Conservation (phyloP, 1,140 invertebrate genomes). For the Zaprionus lachaisei region DNA sequence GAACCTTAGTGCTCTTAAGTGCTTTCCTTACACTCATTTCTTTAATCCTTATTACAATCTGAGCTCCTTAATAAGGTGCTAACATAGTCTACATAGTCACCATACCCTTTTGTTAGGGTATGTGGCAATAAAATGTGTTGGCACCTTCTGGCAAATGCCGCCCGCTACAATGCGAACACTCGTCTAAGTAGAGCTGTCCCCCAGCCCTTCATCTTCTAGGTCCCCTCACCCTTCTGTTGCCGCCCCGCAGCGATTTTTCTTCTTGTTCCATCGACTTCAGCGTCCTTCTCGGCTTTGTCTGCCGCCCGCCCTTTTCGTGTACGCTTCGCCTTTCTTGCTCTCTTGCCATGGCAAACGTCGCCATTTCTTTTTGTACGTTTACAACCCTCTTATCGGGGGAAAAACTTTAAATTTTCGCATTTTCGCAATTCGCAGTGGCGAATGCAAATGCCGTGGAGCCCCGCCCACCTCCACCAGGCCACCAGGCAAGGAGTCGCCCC, state of each 20-base stretch:
- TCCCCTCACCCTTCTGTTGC: conserved; percentile 13
- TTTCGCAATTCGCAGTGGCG: conserved; percentile 78
- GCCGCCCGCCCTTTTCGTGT: conserved; percentile 80
- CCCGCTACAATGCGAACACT: conserved; percentile 73
- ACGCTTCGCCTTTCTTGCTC: conserved; percentile 32
- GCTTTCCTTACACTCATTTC: too few species aligned
- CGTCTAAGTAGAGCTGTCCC: conserved; percentile 69
- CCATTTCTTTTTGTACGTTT: conserved; percentile 75
- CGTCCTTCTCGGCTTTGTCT: conserved; percentile 54
- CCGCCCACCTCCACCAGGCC: conserved; percentile 33
- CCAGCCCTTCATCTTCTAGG: not conserved
- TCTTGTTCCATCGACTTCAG: conserved; percentile 67
- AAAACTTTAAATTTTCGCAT: conserved; percentile 81
- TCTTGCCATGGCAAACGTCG: conserved; percentile 59
- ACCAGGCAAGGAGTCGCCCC: not conserved
- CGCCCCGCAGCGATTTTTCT: conserved; percentile 76
- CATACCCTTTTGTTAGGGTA: conserved; percentile 50
- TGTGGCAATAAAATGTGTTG: conserved; percentile 77
- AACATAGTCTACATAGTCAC: conserved; percentile 16
- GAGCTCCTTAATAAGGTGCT: too few species aligned
- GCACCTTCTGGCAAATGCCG: conserved; percentile 79
- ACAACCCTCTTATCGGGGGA: conserved; percentile 76
- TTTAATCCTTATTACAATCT: too few species aligned
- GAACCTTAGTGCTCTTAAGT: too few species aligned
- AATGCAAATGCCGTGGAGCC: conserved; percentile 72